Conservation (phyloP, 2,888 invertebrate species). For the Andrena hattorfiana region DNA sequence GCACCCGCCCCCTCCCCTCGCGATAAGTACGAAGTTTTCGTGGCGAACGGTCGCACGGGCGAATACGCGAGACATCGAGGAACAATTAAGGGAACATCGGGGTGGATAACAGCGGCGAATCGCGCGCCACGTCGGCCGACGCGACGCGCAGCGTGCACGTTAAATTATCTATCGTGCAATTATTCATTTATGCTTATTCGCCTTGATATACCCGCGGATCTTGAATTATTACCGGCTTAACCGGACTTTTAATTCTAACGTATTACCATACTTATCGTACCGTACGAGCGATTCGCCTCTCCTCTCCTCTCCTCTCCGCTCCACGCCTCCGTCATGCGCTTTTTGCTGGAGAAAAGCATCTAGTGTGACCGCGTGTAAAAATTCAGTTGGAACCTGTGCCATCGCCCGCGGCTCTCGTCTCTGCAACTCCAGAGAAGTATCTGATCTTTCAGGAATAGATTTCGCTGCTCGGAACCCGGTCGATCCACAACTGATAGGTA, state of each 20-base stretch:
- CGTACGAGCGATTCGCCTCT: slow-evolving; percentile 71
- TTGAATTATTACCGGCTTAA: slow-evolving; percentile 84
- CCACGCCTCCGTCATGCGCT: slow-evolving; percentile 56
- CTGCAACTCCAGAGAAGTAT: too few relatives aligned
- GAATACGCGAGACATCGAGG: slow-evolving; percentile 25
- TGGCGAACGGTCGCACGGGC: too few relatives aligned
- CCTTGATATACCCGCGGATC: slow-evolving; percentile 82
- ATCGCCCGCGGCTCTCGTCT: background rate
- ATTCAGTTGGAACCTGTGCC: background rate
- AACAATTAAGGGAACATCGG: slow-evolving; percentile 54
- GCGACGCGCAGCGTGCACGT: slow-evolving; percentile 72
- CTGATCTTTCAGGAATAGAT: background rate
- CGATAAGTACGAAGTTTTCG: slow-evolving; percentile 3
- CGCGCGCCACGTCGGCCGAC: slow-evolving; percentile 53
- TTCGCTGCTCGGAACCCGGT: background rate
- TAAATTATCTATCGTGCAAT: slow-evolving; percentile 83
- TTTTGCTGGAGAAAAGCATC: slow-evolving; percentile 46
- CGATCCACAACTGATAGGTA: background rate
- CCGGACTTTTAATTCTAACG: slow-evolving; percentile 81
- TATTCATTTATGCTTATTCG: slow-evolving; percentile 85
- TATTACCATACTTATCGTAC: slow-evolving; percentile 82
- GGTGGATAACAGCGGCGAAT: slow-evolving; percentile 62
- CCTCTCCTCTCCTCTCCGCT: slow-evolving; percentile 37
- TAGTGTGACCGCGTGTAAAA: slow-evolving; percentile 17
- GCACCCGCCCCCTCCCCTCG: too few relatives aligned